A percentile compares a stretch with the other conserved stretches of the same genome.
These are phyloP conservation scores for Epinephelus malabaricus DNA, from an alignment of 2,797 vertebrate species.

Conservation along the genomic window DNA sequence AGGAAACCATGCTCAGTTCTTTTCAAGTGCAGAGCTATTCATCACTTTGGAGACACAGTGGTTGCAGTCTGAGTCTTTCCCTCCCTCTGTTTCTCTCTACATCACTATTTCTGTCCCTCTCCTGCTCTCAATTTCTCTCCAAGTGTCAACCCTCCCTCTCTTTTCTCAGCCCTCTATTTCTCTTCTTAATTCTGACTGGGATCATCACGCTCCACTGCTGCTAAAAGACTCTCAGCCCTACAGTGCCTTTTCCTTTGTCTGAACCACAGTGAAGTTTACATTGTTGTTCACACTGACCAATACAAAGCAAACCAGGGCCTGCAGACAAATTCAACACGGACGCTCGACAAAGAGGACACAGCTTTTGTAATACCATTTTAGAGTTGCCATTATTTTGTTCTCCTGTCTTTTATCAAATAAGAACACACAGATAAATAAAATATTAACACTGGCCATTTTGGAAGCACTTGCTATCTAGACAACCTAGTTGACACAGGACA, in stretches of 20 bases:
- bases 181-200: slow-evolving; percentile 13
- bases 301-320: background rate
- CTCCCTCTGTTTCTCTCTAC: slow-evolving; percentile 18
- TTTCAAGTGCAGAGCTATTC: slow-evolving; percentile 26
- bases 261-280: background rate
- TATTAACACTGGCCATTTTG: background rate
- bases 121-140: slow-evolving; percentile 12
- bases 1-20: background rate
- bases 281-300: slow-evolving; percentile 5
- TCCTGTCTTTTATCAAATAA: background rate
- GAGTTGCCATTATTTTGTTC: background rate
- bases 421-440: background rate
- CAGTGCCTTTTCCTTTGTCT: background rate
- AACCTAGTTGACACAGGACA: background rate
- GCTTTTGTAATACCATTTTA: background rate
- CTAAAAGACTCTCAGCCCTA: slow-evolving; percentile 22
- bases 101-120: slow-evolving; percentile 12
- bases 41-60: slow-evolving; percentile 31
- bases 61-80: slow-evolving; percentile 17
- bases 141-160: slow-evolving; percentile 7
- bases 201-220: slow-evolving; percentile 23
- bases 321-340: background rate
- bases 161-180: slow-evolving; percentile 7
- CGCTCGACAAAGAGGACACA: too few species aligned
- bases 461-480: background rate